Conservation (phyloP, 1,140 invertebrate genomes). For the Macrocentrus cingulum region DNA sequence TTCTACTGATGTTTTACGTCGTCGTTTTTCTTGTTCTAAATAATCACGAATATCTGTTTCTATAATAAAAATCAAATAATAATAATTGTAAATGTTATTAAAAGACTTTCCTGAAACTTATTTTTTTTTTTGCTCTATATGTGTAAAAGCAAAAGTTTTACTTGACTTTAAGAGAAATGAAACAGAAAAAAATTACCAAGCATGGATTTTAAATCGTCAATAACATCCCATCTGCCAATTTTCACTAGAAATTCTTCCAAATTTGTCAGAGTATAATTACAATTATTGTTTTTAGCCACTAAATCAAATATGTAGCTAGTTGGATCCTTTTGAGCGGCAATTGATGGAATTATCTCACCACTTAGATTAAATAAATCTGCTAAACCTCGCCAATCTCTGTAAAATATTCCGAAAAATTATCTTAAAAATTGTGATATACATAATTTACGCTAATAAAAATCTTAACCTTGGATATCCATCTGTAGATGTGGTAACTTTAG, state of each 20-base stretch:
- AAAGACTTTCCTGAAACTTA: too few species aligned
- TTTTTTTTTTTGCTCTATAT: too few species aligned
- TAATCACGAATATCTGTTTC: slow-evolving; percentile 52
- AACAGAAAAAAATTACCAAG: slow-evolving; percentile 49
- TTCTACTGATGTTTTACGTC: slow-evolving; percentile 31
- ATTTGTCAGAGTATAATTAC: slow-evolving; percentile 56
- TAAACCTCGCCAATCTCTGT: slow-evolving; percentile 71
- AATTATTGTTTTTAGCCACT: slow-evolving; percentile 53
- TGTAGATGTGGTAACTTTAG: slow-evolving; percentile 62
- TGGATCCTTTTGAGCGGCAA: slow-evolving; percentile 59
- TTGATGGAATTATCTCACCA: slow-evolving; percentile 53
- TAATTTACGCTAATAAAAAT: neutral
- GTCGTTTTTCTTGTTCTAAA: slow-evolving; percentile 36
- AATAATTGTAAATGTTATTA: too few species aligned
- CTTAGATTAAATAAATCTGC: slow-evolving; percentile 60
- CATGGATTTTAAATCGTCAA: slow-evolving; percentile 62
- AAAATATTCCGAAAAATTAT: neutral
- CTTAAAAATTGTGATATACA: neutral
- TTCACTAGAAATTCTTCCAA: slow-evolving; percentile 60
- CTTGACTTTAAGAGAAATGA: neutral
- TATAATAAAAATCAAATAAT: slow-evolving; percentile 29
- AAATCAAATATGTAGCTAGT: slow-evolving; percentile 58
- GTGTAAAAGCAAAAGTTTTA: too few species aligned
- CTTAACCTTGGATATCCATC: slow-evolving; percentile 61
- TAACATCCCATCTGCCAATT: slow-evolving; percentile 69